Conservation (phyloP, 2,797 vertebrate genomes). For the Acanthurus tractus region DNA sequence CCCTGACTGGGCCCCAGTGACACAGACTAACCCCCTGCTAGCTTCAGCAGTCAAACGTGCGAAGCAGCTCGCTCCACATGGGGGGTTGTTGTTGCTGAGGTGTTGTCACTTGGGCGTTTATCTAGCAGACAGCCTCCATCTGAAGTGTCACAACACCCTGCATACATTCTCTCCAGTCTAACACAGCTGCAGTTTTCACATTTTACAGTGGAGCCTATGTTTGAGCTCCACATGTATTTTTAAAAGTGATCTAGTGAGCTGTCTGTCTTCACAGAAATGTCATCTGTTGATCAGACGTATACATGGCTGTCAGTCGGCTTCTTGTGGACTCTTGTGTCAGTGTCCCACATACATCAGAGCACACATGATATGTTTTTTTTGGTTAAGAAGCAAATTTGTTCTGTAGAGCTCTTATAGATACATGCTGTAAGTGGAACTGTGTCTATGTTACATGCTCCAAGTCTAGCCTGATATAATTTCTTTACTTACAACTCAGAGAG, state of each 20-base stretch:
- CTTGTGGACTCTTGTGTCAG: no score
- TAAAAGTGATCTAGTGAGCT: conserved; percentile 48
- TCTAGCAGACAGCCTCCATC: conserved; percentile 47
- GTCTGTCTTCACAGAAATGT: conserved; percentile 2
- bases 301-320: not conserved
- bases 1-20: conserved; percentile 6
- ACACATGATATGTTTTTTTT: no score
- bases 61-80: not conserved
- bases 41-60: conserved; percentile 10
- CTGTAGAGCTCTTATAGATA: no score
- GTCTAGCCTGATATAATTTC: no score
- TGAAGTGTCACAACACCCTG: conserved; percentile 65
- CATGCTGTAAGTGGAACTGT: no score
- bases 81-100: conserved; percentile 35
- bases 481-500: no score
- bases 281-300: not conserved
- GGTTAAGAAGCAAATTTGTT: no score
- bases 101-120: conserved; percentile 73
- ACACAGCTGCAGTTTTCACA: conserved; percentile 68
- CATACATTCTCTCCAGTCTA: conserved; percentile 50
- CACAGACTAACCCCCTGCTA: conserved; percentile 3
- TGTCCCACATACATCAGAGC: no score
- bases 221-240: conserved; percentile 59
- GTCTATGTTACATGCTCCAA: no score
- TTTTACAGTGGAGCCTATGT: conserved; percentile 73